Evolutionary conservation across 2,888 invertebrate genomes (phyloP), one percentile per base, ranked within the genome.

Genomic region (Pinctada fucata): DNA sequence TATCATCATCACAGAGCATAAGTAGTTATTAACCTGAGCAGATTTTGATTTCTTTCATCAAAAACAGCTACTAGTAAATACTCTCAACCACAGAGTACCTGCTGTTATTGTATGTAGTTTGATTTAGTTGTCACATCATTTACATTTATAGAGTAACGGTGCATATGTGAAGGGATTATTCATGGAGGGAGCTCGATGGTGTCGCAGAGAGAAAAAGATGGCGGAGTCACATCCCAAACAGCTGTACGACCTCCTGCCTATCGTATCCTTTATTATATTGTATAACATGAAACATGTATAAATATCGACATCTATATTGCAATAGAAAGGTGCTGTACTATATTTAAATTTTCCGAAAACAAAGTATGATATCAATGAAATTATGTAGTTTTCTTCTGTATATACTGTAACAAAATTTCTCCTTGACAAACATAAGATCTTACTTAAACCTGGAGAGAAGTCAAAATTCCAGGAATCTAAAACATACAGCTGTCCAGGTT

Each of bases 101-200:
- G 31, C 31, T 31, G 1, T 31, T 31, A 31, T 31, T 31, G 31
- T 31, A 31, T 31, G 31, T 31, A 31, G 31, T 31, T 31, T 31
- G 31, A 31, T 31, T 31, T 31, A 31, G 31, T 31, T 31, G 31
- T 31, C 31, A 31, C 31, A 31, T 31, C n/a, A 47, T 72, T 72
- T 72, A 72, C n/a, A 47, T 58, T 65, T 67, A 45, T 84, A 92
- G 92, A 82, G 81, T 8, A 90, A 88, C 83, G 92, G 92, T 70
- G 91, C 92, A 10, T 92, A 91, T 78, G 83, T 92, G 3, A 82
- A 87, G 58, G 92, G 92, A 1, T 82, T 92, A 77, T 92, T 83
- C 80, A 89, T 92, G 85, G 92, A 92, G 80, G 92, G 92, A 64
- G 92, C 92, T 13, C 78, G 91, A n/a, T 92, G 92, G 92, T 86